phyloP scores from a whole-genome alignment of 2,113 vertebrate genomes.

The Pyrgilauda ruficollis region DNA sequence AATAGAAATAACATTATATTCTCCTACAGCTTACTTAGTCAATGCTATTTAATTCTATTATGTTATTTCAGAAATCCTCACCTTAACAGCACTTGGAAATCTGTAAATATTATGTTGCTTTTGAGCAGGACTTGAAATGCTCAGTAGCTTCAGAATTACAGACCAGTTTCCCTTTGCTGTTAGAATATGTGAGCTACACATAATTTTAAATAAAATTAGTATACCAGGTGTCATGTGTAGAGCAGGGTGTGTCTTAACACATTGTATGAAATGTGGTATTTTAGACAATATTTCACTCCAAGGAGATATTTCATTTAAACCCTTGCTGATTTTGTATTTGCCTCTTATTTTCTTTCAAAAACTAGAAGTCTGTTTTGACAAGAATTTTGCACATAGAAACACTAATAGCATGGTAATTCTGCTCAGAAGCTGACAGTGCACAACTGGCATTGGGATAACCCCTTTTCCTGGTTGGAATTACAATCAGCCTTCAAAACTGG shows the following conservation, averaged over 20 bases:
- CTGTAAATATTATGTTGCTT: not conserved
- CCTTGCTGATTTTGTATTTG: not conserved
- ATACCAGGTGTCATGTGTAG: not conserved
- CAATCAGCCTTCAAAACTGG: not conserved
- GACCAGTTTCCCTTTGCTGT: not conserved
- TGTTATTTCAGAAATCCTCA: not conserved
- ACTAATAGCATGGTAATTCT: slow-evolving; percentile 2
- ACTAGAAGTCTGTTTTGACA: slow-evolving; percentile 14
- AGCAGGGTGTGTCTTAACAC: not conserved
- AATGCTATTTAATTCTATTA: not conserved
- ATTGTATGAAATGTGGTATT: not conserved
- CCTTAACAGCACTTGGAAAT: not conserved
- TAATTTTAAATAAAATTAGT: not conserved
- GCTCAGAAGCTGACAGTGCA: not conserved
- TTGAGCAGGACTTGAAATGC: not conserved
- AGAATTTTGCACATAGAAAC: not conserved
- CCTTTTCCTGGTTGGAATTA: not conserved
- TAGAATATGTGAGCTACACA: not conserved
- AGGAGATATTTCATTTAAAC: not conserved
- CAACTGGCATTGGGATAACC: not conserved
- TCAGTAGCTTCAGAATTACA: not conserved
- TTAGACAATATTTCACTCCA: not conserved
- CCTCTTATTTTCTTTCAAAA: not conserved
- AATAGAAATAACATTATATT: not conserved
- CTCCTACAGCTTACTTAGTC: not conserved